A percentile compares a stretch with the other conserved stretches of the same genome.
These are phyloP conservation scores for Aplysina aerophoba DNA, from an alignment of 37 sponge, comb jelly and placozoan species.

Conservation along the genomic window DNA sequence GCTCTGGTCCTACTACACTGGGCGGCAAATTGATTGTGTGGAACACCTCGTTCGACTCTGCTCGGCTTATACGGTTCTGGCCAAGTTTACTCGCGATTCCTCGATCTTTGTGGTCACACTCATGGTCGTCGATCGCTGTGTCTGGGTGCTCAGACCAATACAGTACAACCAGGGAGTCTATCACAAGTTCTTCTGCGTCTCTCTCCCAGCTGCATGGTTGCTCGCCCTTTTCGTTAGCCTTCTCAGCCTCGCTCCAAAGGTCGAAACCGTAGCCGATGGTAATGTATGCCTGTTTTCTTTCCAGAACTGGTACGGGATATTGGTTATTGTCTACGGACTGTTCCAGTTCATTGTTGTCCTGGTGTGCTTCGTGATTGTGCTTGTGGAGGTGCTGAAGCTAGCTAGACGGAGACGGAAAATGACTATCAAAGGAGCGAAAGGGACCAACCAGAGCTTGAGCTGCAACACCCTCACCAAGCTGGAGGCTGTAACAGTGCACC, in stretches of 20 bases:
- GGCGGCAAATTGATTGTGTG: neutral
- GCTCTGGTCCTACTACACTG: constrained; percentile 39
- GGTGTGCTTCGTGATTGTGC: constrained; percentile 55
- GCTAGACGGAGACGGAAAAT: constrained; percentile 46
- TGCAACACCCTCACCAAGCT: constrained; percentile 4
- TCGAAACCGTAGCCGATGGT: constrained; percentile 16
- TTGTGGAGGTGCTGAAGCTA: constrained; percentile 35
- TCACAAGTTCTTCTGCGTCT: constrained; percentile 14
- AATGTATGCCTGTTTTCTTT: constrained; percentile 71
- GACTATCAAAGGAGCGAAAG: constrained; percentile 19
- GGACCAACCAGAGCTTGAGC: neutral
- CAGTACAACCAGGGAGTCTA: constrained; percentile 60
- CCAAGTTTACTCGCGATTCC: constrained; percentile 63
- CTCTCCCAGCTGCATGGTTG: constrained; percentile 45
- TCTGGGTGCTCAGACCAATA: constrained; percentile 72
- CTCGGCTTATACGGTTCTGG: constrained; percentile 47
- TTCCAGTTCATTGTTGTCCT: constrained; percentile 67
- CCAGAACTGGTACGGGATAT: constrained; percentile 49
- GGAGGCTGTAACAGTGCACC: neutral
- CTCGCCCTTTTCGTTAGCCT: constrained; percentile 42
- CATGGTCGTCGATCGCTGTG: constrained; percentile 73
- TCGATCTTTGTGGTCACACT: constrained; percentile 69
- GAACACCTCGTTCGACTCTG: neutral
- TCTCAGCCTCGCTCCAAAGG: constrained; percentile 25
- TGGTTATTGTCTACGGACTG: constrained; percentile 45